Evolutionary conservation across 2,113 vertebrate genomes (phyloP).

Genomic region (Hyla sarda): DNA sequence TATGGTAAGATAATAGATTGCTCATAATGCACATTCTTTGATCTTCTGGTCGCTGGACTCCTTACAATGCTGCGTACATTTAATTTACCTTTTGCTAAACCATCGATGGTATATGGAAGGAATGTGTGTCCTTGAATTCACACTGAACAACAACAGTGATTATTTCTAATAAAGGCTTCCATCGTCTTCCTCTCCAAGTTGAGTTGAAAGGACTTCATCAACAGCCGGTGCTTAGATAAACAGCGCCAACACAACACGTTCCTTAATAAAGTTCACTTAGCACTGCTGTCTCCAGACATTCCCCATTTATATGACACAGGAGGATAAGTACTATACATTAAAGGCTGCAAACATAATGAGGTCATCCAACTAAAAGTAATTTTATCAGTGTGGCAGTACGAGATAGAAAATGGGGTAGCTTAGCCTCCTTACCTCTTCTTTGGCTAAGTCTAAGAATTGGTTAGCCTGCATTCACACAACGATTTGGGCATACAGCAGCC

Average conservation of each 20-base stretch:
- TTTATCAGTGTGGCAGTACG: neutral
- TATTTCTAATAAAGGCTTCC: conserved; percentile 71
- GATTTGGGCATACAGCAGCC: too few species aligned
- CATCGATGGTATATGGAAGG: conserved; percentile 69
- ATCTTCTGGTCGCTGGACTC: neutral
- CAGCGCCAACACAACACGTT: neutral
- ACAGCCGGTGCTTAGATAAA: neutral
- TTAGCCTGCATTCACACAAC: too few species aligned
- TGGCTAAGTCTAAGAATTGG: neutral
- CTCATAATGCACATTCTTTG: neutral
- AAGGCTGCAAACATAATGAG: neutral
- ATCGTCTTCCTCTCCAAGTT: conserved; percentile 65
- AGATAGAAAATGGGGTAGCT: neutral
- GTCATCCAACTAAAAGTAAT: neutral
- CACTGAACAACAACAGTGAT: conserved; percentile 69
- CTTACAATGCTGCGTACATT: conserved; percentile 58
- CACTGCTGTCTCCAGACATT: neutral
- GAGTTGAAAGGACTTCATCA: conserved; percentile 65
- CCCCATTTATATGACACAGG: too few species aligned
- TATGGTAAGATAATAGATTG: neutral
- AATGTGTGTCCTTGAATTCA: conserved; percentile 72
- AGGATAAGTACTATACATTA: too few species aligned
- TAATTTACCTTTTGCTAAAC: conserved; percentile 72
- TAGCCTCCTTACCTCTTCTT: neutral
- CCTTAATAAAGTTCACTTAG: conserved; percentile 20